Evolutionary conservation across 2,797 vertebrate genomes (phyloP).

Genomic region (Sebastes nivosus): DNA sequence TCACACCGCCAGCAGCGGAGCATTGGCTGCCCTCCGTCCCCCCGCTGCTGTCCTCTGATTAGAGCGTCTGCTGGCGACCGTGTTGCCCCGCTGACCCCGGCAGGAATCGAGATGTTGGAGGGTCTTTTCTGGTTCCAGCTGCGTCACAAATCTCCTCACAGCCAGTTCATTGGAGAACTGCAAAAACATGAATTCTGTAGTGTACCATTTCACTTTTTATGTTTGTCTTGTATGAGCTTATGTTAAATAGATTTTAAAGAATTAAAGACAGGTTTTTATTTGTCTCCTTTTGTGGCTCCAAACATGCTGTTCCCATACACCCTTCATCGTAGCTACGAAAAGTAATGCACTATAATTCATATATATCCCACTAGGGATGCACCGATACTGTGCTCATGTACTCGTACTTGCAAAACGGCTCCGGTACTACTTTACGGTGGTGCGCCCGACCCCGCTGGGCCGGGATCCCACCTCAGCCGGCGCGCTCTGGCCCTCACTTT

Average conservation of each 20-base stretch:
- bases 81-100: background rate
- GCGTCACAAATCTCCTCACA: background rate
- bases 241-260: background rate
- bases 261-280: background rate
- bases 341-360: no score
- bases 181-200: background rate
- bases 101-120: background rate
- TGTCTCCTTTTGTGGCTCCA: background rate
- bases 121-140: background rate
- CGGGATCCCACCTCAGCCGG: no score
- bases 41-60: background rate
- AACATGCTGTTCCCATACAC: background rate
- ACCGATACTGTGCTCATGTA: no score
- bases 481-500: no score
- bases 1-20: slow-evolving; percentile 12
- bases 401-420: no score
- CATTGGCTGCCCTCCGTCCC: background rate
- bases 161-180: background rate
- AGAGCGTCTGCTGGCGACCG: background rate
- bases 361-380: no score
- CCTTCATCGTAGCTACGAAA: no score
- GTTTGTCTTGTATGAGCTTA: rapidly evolving
- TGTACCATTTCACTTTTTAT: no score
- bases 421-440: no score
- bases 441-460: no score